Evolutionary conservation across 2,797 vertebrate genomes (phyloP).

Genomic region (Sparidentex hasta): DNA sequence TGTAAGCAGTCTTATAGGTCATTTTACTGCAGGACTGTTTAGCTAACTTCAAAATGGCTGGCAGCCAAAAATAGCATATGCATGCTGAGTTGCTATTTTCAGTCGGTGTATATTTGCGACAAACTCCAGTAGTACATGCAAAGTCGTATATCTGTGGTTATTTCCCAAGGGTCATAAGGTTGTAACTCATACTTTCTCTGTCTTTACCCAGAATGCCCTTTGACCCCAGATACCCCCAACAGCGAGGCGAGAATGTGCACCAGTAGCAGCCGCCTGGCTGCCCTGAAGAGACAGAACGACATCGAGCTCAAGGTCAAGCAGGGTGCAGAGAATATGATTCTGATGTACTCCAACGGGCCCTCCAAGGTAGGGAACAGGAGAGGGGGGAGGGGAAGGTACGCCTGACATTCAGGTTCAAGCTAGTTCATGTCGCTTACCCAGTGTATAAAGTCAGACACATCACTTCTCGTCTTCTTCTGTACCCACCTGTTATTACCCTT

Average conservation of each 20-base stretch:
- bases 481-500: not conserved
- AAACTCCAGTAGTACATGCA: constrained; percentile 13
- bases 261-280: constrained; percentile 92
- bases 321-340: constrained; percentile 99
- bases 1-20: constrained; percentile 41
- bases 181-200: constrained; percentile 12
- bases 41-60: constrained; percentile 42
- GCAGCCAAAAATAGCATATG: constrained; percentile 48
- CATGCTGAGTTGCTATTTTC: constrained; percentile 41
- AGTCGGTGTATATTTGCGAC: constrained; percentile 41
- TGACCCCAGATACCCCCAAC: constrained; percentile 95
- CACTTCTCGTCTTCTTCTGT: not conserved
- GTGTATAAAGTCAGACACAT: not conserved
- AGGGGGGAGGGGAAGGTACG: not conserved
- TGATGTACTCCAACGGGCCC: constrained; percentile 96
- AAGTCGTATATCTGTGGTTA: constrained; percentile 19
- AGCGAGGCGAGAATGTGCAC: constrained; percentile 91
- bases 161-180: constrained; percentile 9
- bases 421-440: constrained; percentile 11
- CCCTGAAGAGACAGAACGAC: constrained; percentile 95
- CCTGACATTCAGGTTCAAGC: constrained; percentile 31
- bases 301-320: constrained; percentile 99
- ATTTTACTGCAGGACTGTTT: constrained; percentile 42
- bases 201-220: constrained; percentile 89
- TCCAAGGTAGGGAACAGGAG: constrained; percentile 89